Percentiles rank a stretch among this genome's conserved stretches.
These are phyloP conservation scores for Sipha flava DNA, from an alignment of 1,140 invertebrate genomes.

Conservation along the genomic window DNA sequence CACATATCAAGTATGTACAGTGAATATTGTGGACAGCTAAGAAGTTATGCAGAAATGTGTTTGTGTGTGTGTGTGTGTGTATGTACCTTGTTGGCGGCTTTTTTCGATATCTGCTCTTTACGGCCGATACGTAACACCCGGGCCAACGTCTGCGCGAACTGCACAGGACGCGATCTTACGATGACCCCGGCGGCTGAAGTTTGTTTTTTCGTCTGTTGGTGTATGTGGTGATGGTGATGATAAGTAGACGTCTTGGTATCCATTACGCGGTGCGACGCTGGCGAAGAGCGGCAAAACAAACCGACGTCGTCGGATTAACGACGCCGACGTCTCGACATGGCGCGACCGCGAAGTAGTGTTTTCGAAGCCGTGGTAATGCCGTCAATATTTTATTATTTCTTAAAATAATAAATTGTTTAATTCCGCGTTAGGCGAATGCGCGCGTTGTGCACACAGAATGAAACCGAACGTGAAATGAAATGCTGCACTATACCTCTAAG, in stretches of 20 bases:
- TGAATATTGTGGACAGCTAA: no score
- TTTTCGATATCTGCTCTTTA: conserved; percentile 24
- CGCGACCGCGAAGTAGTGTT: neutral
- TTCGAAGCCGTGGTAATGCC: neutral
- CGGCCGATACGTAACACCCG: conserved; percentile 4
- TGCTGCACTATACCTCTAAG: no score
- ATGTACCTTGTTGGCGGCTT: conserved; percentile 16
- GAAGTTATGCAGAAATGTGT: no score
- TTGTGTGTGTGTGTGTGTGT: no score
- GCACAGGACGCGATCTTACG: conserved; percentile 13
- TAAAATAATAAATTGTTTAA: neutral
- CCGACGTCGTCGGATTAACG: neutral
- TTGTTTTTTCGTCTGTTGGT: conserved; percentile 9
- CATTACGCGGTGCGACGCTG: neutral
- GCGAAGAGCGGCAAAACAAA: neutral
- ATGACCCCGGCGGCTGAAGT: neutral
- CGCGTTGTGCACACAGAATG: no score
- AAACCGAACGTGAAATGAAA: no score
- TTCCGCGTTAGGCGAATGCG: no score
- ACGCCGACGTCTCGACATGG: neutral
- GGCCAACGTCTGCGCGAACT: conserved; percentile 19
- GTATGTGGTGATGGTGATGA: neutral
- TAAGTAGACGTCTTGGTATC: conserved; percentile 4
- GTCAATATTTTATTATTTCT: neutral
- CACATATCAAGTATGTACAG: no score